Conservation (phyloP, 2,888 invertebrate genomes). For the Dolomedes plantarius region DNA sequence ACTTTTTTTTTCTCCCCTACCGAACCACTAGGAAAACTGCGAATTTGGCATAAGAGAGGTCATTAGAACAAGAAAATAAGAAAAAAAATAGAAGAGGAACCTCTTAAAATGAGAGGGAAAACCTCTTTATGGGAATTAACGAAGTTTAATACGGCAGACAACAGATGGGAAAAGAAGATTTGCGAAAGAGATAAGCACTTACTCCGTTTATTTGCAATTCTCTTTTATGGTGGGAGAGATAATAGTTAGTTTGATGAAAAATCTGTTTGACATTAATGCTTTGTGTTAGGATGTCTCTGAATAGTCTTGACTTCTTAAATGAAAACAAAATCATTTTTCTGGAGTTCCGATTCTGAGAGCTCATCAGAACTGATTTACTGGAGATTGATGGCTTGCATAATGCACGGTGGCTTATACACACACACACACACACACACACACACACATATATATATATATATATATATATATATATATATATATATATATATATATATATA, state of each 20-base stretch:
- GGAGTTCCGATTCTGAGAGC: too few species aligned
- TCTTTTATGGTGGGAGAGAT: not conserved
- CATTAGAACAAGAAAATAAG: not conserved
- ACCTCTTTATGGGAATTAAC: conserved; percentile 4
- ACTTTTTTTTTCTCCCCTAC: not conserved
- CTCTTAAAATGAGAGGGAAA: not conserved
- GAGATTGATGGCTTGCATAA: too few species aligned
- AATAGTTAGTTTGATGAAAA: conserved; percentile 8
- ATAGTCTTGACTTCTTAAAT: not conserved
- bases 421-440: too few species aligned
- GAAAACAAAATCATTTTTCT: too few species aligned
- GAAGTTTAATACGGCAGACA: conserved; percentile 4
- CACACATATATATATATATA: too few species aligned
- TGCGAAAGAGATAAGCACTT: conserved; percentile 12
- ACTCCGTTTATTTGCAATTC: conserved; percentile 2
- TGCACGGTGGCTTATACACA: too few species aligned
- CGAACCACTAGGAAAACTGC: not conserved
- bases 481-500: too few species aligned
- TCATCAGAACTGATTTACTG: too few species aligned
- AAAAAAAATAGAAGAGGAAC: not conserved
- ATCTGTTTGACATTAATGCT: conserved; percentile 8
- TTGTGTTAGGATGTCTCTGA: not conserved
- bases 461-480: too few species aligned
- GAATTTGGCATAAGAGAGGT: not conserved
- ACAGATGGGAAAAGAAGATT: conserved; percentile 8